Percentiles rank a stretch among this genome's conserved stretches.
phyloP scores from a whole-genome alignment of 2,888 invertebrate species.

The Tetranychus piercei region DNA sequence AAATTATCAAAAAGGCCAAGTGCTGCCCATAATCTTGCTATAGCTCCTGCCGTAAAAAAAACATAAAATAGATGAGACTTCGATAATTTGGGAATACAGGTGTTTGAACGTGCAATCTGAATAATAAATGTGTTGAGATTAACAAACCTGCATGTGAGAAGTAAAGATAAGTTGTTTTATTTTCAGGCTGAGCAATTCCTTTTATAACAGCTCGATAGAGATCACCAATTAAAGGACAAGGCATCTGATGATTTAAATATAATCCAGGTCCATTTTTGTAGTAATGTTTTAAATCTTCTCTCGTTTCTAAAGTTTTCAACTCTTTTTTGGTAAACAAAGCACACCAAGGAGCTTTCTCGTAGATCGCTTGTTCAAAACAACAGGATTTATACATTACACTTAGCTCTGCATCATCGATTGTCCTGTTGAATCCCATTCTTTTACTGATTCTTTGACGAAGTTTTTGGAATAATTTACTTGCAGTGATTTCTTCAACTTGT shows the following conservation, averaged over 20 bases:
- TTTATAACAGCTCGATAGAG: slow-evolving; percentile 30
- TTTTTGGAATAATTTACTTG: slow-evolving; percentile 14
- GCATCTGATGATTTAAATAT: slow-evolving; percentile 31
- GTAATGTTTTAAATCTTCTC: slow-evolving; percentile 34
- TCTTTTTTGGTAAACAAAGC: slow-evolving; percentile 31
- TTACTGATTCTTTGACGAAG: slow-evolving; percentile 9
- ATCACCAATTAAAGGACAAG: slow-evolving; percentile 33
- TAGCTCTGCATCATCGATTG: slow-evolving; percentile 29
- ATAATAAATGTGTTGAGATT: neutral
- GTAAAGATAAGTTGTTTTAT: slow-evolving; percentile 22
- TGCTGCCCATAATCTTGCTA: slow-evolving; percentile 7
- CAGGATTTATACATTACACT: slow-evolving; percentile 30
- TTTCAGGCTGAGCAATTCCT: slow-evolving; percentile 3
- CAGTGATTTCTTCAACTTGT: neutral
- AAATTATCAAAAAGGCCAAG: slow-evolving; percentile 32
- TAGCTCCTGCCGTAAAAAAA: neutral
- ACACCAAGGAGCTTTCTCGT: slow-evolving; percentile 31
- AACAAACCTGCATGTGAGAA: slow-evolving; percentile 26
- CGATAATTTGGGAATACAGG: neutral
- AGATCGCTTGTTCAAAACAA: slow-evolving; percentile 31
- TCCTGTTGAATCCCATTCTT: slow-evolving; percentile 13
- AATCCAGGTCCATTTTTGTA: slow-evolving; percentile 34
- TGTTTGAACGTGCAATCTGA: slow-evolving; percentile 17
- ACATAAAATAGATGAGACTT: neutral
- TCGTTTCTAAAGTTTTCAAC: slow-evolving; percentile 31